phyloP scores from a whole-genome alignment of 2,113 vertebrate genomes.

The Silurus asotus region DNA sequence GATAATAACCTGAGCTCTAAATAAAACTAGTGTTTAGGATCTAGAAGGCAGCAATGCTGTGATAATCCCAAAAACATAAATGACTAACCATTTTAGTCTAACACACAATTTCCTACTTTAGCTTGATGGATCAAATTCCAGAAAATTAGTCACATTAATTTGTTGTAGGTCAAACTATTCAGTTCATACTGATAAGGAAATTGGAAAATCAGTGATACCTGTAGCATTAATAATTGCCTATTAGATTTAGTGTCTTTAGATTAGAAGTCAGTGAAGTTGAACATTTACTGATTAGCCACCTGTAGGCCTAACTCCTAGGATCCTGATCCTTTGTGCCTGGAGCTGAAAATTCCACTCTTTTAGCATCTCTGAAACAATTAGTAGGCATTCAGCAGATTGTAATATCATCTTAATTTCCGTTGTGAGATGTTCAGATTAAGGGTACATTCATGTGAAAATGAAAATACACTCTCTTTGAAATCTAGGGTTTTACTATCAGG shows the following conservation, averaged over 20 bases:
- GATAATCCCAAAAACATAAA: neutral
- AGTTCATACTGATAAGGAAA: neutral
- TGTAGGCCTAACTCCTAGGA: conserved; percentile 14
- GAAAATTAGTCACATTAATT: neutral
- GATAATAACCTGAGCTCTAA: too few species aligned
- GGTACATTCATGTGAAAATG: conserved; percentile 13
- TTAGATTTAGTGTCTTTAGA: neutral
- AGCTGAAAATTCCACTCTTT: neutral
- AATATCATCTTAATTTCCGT: conserved; percentile 33
- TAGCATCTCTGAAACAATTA: conserved; percentile 21
- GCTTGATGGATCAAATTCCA: neutral
- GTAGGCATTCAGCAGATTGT: conserved; percentile 24
- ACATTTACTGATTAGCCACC: conserved; percentile 9
- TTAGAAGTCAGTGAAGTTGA: conserved; percentile 4
- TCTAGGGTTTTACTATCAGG: too few species aligned
- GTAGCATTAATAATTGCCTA: neutral
- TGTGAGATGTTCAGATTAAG: conserved; percentile 37
- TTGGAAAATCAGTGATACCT: neutral
- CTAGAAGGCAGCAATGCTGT: neutral
- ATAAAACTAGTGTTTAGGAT: neutral
- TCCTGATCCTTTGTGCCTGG: neutral
- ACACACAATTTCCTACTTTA: neutral
- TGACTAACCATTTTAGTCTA: neutral
- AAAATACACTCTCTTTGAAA: too few species aligned
- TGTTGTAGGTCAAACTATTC: neutral